phyloP scores from a whole-genome alignment of 2,888 invertebrate species.

The Ellobium chinense region DNA sequence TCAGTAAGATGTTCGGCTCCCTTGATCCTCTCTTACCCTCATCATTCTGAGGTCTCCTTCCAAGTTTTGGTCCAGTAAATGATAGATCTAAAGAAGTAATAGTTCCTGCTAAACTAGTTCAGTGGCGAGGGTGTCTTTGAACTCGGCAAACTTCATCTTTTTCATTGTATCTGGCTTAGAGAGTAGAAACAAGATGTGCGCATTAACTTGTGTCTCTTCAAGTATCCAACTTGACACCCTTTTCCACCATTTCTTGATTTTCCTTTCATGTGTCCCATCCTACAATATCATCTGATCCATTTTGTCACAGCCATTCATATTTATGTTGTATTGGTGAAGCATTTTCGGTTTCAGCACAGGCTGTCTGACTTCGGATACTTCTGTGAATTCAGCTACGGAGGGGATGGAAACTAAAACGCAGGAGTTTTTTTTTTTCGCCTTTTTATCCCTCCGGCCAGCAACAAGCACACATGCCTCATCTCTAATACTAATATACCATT shows the following conservation, averaged over 20 bases:
- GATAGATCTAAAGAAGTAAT: neutral
- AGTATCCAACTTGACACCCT: neutral
- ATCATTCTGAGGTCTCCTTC: neutral
- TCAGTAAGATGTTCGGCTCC: neutral
- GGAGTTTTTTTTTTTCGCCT: conserved; percentile 13
- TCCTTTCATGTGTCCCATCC: conserved; percentile 1
- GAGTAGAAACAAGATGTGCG: neutral
- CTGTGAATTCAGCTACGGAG: neutral
- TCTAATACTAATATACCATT: neutral
- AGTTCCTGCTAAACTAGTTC: neutral
- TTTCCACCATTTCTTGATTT: conserved; percentile 31
- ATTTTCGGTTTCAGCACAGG: neutral
- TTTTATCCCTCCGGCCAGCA: conserved; percentile 16
- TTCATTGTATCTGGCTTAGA: neutral
- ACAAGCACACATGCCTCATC: neutral
- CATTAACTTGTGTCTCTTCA: neutral
- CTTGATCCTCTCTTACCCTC: neutral
- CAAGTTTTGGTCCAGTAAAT: neutral
- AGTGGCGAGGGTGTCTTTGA: neutral
- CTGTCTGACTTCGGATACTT: neutral
- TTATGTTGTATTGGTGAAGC: neutral
- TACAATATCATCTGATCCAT: conserved; percentile 6
- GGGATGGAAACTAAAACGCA: conserved; percentile 1
- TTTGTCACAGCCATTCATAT: conserved; percentile 2
- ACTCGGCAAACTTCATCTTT: neutral